phyloP scores from a whole-genome alignment of 2,113 vertebrate genomes.

The Pyrgilauda ruficollis region DNA sequence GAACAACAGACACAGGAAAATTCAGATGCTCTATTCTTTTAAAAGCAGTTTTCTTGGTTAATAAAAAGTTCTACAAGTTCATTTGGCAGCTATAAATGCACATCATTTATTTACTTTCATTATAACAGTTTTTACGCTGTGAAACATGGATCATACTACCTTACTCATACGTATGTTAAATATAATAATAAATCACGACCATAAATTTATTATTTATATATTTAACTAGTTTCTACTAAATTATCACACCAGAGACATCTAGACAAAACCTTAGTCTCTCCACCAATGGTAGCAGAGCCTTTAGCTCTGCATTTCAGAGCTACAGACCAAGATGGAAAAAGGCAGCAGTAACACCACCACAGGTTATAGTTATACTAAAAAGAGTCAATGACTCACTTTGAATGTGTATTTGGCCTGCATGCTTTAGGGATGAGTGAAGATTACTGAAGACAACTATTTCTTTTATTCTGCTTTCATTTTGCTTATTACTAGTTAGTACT shows the following conservation, averaged over 20 bases:
- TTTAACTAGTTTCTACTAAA: neutral
- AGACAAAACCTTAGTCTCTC: neutral
- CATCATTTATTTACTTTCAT: neutral
- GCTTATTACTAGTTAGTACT: neutral
- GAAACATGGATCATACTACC: neutral
- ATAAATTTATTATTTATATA: neutral
- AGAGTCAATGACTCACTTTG: neutral
- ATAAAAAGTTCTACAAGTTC: neutral
- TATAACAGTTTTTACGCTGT: neutral
- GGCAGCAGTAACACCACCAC: neutral
- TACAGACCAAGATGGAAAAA: neutral
- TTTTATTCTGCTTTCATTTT: constrained; percentile 9
- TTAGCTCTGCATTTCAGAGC: neutral
- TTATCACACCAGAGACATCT: neutral
- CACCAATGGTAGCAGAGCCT: neutral
- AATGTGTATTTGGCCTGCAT: constrained; percentile 1
- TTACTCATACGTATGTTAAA: neutral
- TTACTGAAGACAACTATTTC: neutral
- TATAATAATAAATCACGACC: neutral
- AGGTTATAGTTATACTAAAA: neutral
- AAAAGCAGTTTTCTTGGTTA: neutral
- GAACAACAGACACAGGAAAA: neutral
- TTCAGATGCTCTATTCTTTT: neutral
- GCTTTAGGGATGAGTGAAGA: neutral
- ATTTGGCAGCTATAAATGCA: neutral